A percentile compares a stretch with the other conserved stretches of the same genome.
Conservation (phyloP, 2,888 invertebrate species). For the Yponomeuta malinellus region DNA sequence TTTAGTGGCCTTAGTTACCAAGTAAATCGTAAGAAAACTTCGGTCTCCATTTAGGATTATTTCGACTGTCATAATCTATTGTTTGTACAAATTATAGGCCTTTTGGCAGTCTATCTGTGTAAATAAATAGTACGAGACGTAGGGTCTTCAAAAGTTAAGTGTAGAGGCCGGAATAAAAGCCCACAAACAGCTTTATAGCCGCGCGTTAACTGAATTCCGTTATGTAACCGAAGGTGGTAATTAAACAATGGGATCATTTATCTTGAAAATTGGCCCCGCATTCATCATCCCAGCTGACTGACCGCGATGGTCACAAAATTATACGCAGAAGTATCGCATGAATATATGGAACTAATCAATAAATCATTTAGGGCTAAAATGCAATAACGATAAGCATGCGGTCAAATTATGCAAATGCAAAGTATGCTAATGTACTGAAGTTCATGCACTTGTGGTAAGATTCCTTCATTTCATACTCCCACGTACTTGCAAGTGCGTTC, state of each 20-base stretch:
- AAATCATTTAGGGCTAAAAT: too few relatives aligned
- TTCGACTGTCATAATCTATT: neutral
- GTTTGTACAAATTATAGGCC: neutral
- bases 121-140: neutral
- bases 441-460: too few relatives aligned
- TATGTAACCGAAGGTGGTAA: slow-evolving; percentile 25
- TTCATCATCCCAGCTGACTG: slow-evolving; percentile 12
- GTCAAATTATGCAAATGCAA: too few relatives aligned
- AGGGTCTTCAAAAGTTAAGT: neutral
- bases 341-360: too few relatives aligned
- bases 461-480: too few relatives aligned
- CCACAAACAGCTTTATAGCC: slow-evolving; percentile 15
- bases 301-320: neutral
- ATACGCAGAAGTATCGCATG: neutral
- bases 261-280: slow-evolving; percentile 19
- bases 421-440: too few relatives aligned
- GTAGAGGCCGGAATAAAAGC: neutral
- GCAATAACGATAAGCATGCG: too few relatives aligned
- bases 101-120: neutral
- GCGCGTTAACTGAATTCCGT: slow-evolving; percentile 27
- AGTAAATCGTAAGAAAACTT: neutral
- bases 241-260: slow-evolving; percentile 29
- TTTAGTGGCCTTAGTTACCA: neutral
- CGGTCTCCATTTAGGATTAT: neutral
- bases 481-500: too few relatives aligned